phyloP scores from a whole-genome alignment of 2,888 invertebrate genomes.

The Eucriotettix oculatus region DNA sequence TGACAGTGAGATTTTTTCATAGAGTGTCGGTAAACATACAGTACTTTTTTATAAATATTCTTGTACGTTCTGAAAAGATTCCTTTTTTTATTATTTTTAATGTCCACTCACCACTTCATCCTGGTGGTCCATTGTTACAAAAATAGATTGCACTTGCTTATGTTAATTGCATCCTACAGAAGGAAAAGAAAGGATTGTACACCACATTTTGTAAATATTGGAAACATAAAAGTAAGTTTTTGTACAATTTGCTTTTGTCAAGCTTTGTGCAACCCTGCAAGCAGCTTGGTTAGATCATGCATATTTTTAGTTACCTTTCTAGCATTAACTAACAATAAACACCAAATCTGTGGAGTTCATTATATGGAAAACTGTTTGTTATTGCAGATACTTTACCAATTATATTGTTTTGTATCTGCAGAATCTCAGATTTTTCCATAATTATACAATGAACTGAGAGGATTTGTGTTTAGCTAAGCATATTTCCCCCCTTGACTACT shows the following conservation, averaged over 20 bases:
- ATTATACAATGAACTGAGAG: conserved; percentile 3
- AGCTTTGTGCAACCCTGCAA: conserved; percentile 14
- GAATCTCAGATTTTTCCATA: too few relatives aligned
- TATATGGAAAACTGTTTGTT: neutral
- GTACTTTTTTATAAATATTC: too few relatives aligned
- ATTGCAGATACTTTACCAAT: too few relatives aligned
- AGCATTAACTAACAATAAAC: conserved; percentile 7
- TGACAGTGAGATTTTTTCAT: too few relatives aligned
- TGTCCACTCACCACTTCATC: conserved; percentile 7
- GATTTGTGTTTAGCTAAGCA: conserved; percentile 1
- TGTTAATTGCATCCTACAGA: conserved; percentile 5
- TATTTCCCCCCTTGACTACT: conserved; percentile 12
- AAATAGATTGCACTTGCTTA: conserved; percentile 6
- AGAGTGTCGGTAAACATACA: too few relatives aligned
- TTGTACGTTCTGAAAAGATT: conserved; percentile 3
- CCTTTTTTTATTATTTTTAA: conserved; percentile 7
- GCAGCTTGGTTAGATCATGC: conserved; percentile 12
- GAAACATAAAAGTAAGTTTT: conserved; percentile 10
- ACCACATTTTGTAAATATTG: conserved; percentile 10
- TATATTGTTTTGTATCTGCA: too few relatives aligned
- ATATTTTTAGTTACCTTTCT: conserved; percentile 10
- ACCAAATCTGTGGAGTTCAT: neutral
- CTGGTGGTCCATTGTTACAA: conserved; percentile 7
- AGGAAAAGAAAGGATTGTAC: conserved; percentile 8
- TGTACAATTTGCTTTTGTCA: conserved; percentile 8